phyloP scores from a whole-genome alignment of 2,888 invertebrate genomes.

The Seladonia tumulorum region DNA sequence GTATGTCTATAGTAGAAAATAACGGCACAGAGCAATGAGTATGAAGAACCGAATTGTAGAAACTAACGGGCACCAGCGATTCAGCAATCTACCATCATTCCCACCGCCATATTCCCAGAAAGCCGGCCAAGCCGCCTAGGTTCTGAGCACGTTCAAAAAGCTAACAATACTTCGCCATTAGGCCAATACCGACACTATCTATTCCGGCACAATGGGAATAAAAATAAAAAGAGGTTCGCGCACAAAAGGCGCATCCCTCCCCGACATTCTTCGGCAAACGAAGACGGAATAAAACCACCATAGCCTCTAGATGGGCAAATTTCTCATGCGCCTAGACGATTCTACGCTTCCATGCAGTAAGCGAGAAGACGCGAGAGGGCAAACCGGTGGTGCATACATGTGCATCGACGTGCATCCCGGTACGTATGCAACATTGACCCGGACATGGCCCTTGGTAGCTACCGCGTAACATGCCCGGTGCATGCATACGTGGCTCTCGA shows the following conservation, averaged over 20 bases:
- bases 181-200: constrained; percentile 2
- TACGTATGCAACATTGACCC: constrained; percentile 71
- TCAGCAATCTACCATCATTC: not conserved
- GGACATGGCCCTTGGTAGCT: constrained; percentile 71
- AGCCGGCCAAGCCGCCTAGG: not conserved
- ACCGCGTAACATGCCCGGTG: constrained; percentile 62
- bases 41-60: not conserved
- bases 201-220: not conserved
- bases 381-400: constrained; percentile 66
- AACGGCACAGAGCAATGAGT: not conserved
- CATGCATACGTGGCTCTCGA: constrained; percentile 56
- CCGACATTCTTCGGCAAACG: not conserved
- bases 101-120: not conserved
- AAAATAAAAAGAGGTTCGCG: not conserved
- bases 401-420: constrained; percentile 69
- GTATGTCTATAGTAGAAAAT: not conserved
- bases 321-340: constrained; percentile 25
- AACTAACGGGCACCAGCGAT: not conserved
- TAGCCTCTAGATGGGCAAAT: constrained; percentile 29
- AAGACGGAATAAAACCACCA: not conserved
- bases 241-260: not conserved
- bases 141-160: not conserved
- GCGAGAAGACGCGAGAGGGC: constrained; percentile 38
- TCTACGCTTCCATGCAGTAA: constrained; percentile 35
- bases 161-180: not conserved